phyloP scores from a whole-genome alignment of 1,140 invertebrate genomes.

The Bombus soroeensis region DNA sequence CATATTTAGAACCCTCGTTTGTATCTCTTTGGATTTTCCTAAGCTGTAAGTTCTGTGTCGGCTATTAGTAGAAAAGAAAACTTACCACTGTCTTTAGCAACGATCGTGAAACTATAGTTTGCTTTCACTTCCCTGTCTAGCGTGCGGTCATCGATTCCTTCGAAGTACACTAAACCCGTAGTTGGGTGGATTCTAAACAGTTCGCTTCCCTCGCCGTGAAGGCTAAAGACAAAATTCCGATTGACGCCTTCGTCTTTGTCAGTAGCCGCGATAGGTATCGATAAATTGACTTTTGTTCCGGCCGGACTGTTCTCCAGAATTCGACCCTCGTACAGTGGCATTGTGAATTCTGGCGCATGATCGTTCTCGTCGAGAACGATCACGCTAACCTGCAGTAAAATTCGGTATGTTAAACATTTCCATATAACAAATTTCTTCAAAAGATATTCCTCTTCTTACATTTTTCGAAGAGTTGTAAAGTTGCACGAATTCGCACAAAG shows the following conservation, averaged over 20 bases:
- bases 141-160: conserved; percentile 77
- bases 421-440: not conserved
- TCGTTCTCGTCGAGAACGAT: conserved; percentile 95
- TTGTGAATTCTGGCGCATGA: conserved; percentile 92
- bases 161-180: conserved; percentile 86
- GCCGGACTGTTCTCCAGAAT: conserved; percentile 90
- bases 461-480: not conserved
- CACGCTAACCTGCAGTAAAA: conserved; percentile 85
- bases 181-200: conserved; percentile 89
- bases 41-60: not conserved
- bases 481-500: no score
- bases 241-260: conserved; percentile 93
- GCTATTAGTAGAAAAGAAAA: not conserved
- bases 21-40: not conserved
- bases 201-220: conserved; percentile 90
- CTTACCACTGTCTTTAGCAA: conserved; percentile 87
- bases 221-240: conserved; percentile 88
- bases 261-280: conserved; percentile 86
- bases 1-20: not conserved
- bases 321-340: conserved; percentile 88
- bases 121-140: conserved; percentile 90
- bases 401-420: not conserved
- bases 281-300: conserved; percentile 89
- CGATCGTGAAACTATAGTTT: conserved; percentile 87
- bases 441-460: not conserved